A percentile compares a stretch with the other conserved stretches of the same genome.
Evolutionary conservation across 1,140 invertebrate genomes (phyloP).

Genomic region (Tetragonula clypearis): DNA sequence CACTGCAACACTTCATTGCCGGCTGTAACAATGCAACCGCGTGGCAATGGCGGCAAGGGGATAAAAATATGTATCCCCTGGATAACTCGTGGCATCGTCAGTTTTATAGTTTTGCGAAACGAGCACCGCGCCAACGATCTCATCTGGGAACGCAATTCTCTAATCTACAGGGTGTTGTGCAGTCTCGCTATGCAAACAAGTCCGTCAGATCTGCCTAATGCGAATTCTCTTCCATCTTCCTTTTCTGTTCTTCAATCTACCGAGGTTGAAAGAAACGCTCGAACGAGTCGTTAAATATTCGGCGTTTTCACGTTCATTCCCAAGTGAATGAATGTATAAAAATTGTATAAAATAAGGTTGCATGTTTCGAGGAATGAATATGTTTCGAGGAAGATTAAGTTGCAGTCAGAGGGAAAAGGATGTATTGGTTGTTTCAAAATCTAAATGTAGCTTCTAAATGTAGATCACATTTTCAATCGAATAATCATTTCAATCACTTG

Average conservation of each 20-base stretch:
- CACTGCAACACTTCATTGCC: neutral
- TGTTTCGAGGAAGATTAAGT: neutral
- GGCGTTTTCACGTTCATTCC: neutral
- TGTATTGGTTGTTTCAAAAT: neutral
- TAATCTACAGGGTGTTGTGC: neutral
- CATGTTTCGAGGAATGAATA: neutral
- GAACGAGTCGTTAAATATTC: neutral
- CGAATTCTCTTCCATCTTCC: neutral
- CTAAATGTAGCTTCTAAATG: too few relatives aligned
- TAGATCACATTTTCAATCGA: too few relatives aligned
- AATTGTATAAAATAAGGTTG: neutral
- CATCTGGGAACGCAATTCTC: constrained; percentile 19
- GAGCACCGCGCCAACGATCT: constrained; percentile 1
- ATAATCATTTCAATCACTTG: too few relatives aligned
- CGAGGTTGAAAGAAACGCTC: neutral
- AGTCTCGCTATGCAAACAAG: neutral
- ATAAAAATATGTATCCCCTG: constrained; percentile 30
- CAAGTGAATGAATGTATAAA: too few relatives aligned
- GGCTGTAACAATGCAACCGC: neutral
- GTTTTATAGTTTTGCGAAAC: constrained; percentile 27
- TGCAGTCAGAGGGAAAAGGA: neutral
- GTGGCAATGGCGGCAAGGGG: neutral
- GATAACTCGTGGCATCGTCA: neutral
- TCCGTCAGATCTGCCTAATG: constrained; percentile 13
- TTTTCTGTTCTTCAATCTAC: neutral